Percentiles rank a stretch among this genome's conserved stretches.
Evolutionary conservation across 2,888 invertebrate genomes (phyloP).

Genomic region (Endomychus coccineus): DNA sequence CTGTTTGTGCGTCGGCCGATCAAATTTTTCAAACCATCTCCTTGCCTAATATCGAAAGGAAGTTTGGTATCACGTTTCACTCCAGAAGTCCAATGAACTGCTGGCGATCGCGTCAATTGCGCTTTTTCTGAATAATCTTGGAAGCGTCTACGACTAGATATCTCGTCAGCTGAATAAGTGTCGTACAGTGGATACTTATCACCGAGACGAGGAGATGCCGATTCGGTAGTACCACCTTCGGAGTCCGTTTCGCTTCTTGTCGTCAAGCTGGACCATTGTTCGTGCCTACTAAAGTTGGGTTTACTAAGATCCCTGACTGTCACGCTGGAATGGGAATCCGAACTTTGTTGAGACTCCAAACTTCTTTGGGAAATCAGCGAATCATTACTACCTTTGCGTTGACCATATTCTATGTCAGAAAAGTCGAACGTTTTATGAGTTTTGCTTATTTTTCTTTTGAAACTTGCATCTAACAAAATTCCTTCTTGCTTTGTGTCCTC

Average conservation of each 20-base stretch:
- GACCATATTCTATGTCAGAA: slow-evolving; percentile 36
- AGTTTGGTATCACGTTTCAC: slow-evolving; percentile 10
- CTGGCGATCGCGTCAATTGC: slow-evolving; percentile 28
- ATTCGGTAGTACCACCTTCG: slow-evolving; percentile 34
- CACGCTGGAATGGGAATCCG: slow-evolving; percentile 38
- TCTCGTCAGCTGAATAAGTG: slow-evolving; percentile 20
- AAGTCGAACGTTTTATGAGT: slow-evolving; percentile 38
- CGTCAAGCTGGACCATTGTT: slow-evolving; percentile 39
- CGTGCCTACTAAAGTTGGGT: slow-evolving; percentile 19
- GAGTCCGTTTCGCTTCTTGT: slow-evolving; percentile 39
- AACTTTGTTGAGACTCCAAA: slow-evolving; percentile 45
- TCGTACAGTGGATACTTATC: slow-evolving; percentile 27
- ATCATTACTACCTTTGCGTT: slow-evolving; percentile 50
- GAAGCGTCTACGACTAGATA: slow-evolving; percentile 18
- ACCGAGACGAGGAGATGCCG: slow-evolving; percentile 37
- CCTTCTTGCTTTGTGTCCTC: slow-evolving; percentile 40
- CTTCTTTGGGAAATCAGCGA: slow-evolving; percentile 48
- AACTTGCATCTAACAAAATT: slow-evolving; percentile 36
- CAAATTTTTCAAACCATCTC: slow-evolving; percentile 34
- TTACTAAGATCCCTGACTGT: slow-evolving; percentile 26
- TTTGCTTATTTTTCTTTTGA: slow-evolving; percentile 37
- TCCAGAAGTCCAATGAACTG: slow-evolving; percentile 17
- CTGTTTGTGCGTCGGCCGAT: slow-evolving; percentile 47
- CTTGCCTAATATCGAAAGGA: slow-evolving; percentile 9
- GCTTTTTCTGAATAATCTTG: slow-evolving; percentile 20